Evolutionary conservation across 2,888 invertebrate species (phyloP), one percentile per base, ranked within the genome.

Genomic region (Scaptomyza caliginosa): DNA sequence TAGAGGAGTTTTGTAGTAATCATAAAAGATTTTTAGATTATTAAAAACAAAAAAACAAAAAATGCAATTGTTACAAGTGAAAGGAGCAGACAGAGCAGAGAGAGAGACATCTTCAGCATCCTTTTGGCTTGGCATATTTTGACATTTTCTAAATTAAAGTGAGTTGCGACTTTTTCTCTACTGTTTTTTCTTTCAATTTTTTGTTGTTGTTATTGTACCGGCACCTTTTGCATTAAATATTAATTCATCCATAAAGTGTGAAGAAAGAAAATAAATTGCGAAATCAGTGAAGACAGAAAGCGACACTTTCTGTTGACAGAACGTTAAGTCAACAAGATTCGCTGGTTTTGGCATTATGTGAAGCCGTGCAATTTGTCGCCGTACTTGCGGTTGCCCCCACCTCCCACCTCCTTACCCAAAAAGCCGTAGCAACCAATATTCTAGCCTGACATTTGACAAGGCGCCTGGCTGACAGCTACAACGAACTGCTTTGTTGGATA

Each of bases 101-200:
- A n/a, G n/a, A n/a, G n/a, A n/a, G 48, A 45, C 19, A 19, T 16
- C 45, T 21, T 46, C 11, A 30, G 10, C 21, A 46, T 21, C 46
- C 24, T 49, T 16, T 16, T 48, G 49, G 21, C 28, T 36, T 62
- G 55, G 32, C 57, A 62, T 59, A 43, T 68, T 77, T 77, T 80
- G 78, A 86, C 83, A 77, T 80, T 83, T 83, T 64, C 58, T 40
- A 80, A 83, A 86, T 86, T 83, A 74, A 80, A 83, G 83, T 71
- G 77, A 81, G 65, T 67, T 67, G 56, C 36, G 39, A 50, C 23
- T 66, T 36, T 46, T 67, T 62, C 43, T 34, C 49, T 39, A 34
- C 4, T 52, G 30, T 55, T 21, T 28, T 30, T 49, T 55, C n/a
- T 32, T 34, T 63, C 54, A 40, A 50, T 57, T 39, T 43, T 5